phyloP scores from a whole-genome alignment of 2,113 vertebrate genomes.

The Ctenodactylus gundi region DNA sequence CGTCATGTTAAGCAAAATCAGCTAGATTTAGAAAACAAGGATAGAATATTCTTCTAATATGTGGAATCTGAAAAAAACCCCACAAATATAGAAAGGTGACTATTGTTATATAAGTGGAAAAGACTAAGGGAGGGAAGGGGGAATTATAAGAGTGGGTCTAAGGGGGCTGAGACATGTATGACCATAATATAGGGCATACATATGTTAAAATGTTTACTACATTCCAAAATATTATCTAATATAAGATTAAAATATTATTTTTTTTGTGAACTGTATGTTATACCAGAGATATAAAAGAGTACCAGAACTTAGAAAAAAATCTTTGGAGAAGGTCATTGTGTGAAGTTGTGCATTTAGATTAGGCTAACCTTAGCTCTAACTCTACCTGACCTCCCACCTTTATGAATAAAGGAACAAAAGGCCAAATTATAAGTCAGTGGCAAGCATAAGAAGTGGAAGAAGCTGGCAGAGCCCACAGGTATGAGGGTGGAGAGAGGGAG shows the following conservation, averaged over 20 bases:
- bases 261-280: background rate
- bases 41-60: background rate
- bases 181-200: background rate
- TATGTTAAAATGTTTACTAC: background rate
- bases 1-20: background rate
- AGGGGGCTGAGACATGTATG: background rate
- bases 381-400: too few relatives aligned
- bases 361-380: too few relatives aligned
- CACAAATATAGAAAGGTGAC: background rate
- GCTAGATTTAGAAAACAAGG: background rate
- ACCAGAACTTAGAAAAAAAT: background rate
- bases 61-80: background rate
- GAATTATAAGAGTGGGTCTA: background rate
- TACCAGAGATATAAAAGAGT: background rate
- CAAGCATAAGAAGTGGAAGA: background rate
- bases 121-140: background rate
- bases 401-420: background rate
- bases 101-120: background rate
- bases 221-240: background rate
- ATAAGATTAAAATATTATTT: background rate
- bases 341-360: background rate
- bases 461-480: background rate
- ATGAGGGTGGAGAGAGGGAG: background rate
- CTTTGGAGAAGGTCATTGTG: background rate
- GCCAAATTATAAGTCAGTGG: background rate